Conservation (phyloP, 2,888 invertebrate genomes). For the Cosmopolites sordidus region DNA sequence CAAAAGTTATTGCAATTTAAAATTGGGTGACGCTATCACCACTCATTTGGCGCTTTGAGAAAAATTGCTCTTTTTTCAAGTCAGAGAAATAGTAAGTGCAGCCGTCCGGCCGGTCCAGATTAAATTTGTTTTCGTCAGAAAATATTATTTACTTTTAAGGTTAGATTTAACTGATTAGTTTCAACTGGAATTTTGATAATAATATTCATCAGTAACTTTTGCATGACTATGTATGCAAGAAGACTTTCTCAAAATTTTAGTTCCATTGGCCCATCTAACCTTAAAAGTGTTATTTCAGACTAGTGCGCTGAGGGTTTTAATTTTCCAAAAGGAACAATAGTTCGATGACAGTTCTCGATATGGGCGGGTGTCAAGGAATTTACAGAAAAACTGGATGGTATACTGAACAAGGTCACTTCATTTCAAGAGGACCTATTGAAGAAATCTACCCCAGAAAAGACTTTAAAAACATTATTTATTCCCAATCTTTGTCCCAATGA, state of each 20-base stretch:
- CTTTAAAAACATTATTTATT: slow-evolving; percentile 53
- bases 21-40: too few species aligned
- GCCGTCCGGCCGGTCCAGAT: too few species aligned
- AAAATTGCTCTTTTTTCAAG: too few species aligned
- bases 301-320: slow-evolving; percentile 21
- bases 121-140: too few species aligned
- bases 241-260: slow-evolving; percentile 30
- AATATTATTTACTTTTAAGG: too few species aligned
- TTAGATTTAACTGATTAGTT: too few species aligned
- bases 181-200: too few species aligned
- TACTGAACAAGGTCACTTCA: slow-evolving; percentile 30
- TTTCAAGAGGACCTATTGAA: slow-evolving; percentile 30
- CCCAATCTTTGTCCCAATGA: too few species aligned
- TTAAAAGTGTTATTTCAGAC: slow-evolving; percentile 35
- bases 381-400: slow-evolving; percentile 9
- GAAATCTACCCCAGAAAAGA: slow-evolving; percentile 48
- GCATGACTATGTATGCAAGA: slow-evolving; percentile 31
- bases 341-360: slow-evolving; percentile 34
- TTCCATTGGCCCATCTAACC: slow-evolving; percentile 38
- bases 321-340: slow-evolving; percentile 29
- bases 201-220: background rate
- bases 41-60: too few species aligned
- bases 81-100: too few species aligned
- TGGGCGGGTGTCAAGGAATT: slow-evolving; percentile 27
- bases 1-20: too few species aligned